phyloP scores from a whole-genome alignment of 2,797 vertebrate species.

The Oreochromis mossambicus region DNA sequence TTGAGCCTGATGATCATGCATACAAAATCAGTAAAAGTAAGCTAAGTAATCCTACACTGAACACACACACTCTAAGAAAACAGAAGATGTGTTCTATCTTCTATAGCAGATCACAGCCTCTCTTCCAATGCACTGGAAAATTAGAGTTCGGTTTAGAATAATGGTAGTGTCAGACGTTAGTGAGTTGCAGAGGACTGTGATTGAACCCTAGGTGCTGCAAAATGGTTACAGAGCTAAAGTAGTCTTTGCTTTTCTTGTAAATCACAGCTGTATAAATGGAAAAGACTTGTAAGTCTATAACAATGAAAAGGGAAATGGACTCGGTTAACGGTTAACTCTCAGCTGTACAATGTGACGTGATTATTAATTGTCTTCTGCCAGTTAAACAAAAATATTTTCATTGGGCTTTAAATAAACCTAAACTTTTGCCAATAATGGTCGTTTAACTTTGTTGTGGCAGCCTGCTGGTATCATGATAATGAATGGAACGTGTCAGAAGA shows the following conservation, averaged over 20 bases:
- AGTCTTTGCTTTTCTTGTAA: constrained; percentile 55
- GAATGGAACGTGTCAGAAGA: constrained; percentile 7
- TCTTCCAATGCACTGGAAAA: not conserved
- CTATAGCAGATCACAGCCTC: not conserved
- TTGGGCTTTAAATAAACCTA: constrained; percentile 49
- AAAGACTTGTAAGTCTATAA: constrained; percentile 25
- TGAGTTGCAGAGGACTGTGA: constrained; percentile 46
- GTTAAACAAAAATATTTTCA: constrained; percentile 22
- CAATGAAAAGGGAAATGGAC: constrained; percentile 26
- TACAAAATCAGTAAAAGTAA: not conserved
- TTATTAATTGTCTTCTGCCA: constrained; percentile 8
- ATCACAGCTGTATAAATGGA: constrained; percentile 62
- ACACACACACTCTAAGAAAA: not conserved
- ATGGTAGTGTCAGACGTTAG: constrained; percentile 30
- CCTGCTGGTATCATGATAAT: not conserved
- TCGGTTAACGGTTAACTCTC: constrained; percentile 17
- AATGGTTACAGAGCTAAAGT: constrained; percentile 49
- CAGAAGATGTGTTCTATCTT: not conserved
- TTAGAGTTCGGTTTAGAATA: constrained; percentile 18
- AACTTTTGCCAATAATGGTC: not conserved
- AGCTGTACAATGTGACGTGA: constrained; percentile 15
- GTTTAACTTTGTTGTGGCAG: not conserved
- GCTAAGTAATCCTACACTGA: not conserved
- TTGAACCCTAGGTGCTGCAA: constrained; percentile 42
- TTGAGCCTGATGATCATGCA: not conserved